Evolutionary conservation across 1,140 invertebrate species (phyloP).

Genomic region (Drosophila carrolli): DNA sequence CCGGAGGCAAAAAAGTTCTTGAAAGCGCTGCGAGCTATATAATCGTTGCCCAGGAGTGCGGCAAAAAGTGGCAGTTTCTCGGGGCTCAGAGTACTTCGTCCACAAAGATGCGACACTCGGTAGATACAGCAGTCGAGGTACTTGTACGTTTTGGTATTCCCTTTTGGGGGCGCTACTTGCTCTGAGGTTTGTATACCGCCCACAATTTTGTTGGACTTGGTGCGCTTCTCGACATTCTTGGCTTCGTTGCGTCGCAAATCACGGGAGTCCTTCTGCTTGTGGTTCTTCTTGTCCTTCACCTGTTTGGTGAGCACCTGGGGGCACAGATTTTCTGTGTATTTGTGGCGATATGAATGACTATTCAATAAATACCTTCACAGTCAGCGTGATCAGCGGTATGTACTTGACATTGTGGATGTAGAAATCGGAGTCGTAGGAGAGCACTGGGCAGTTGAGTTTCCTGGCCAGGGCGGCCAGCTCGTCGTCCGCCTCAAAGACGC

Average conservation of each 20-base stretch:
- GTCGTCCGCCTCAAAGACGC: constrained; percentile 94
- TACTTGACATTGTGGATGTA: constrained; percentile 93
- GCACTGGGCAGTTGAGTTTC: constrained; percentile 91
- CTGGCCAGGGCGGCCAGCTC: constrained; percentile 92
- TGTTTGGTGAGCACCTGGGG: constrained; percentile 67
- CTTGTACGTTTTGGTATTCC: constrained; percentile 59
- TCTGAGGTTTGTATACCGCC: constrained; percentile 35
- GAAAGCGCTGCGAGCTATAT: constrained; percentile 89
- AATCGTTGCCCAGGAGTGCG: constrained; percentile 95
- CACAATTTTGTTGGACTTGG: constrained; percentile 67
- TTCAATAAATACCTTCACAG: constrained; percentile 68
- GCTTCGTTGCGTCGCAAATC: constrained; percentile 63
- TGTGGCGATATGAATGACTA: neutral
- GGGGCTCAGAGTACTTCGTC: constrained; percentile 88
- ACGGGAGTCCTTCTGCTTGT: constrained; percentile 1
- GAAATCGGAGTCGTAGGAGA: constrained; percentile 97
- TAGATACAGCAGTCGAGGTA: constrained; percentile 90
- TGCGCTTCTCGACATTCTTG: constrained; percentile 73
- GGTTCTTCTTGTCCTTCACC: constrained; percentile 20
- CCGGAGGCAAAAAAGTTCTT: constrained; percentile 88
- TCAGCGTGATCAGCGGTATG: constrained; percentile 90
- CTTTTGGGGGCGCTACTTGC: neutral
- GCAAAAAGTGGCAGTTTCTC: constrained; percentile 91
- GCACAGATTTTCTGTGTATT: neutral
- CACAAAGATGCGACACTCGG: constrained; percentile 88